Conservation (phyloP, 2,797 vertebrate species). For the Periophthalmus magnuspinnatus region DNA sequence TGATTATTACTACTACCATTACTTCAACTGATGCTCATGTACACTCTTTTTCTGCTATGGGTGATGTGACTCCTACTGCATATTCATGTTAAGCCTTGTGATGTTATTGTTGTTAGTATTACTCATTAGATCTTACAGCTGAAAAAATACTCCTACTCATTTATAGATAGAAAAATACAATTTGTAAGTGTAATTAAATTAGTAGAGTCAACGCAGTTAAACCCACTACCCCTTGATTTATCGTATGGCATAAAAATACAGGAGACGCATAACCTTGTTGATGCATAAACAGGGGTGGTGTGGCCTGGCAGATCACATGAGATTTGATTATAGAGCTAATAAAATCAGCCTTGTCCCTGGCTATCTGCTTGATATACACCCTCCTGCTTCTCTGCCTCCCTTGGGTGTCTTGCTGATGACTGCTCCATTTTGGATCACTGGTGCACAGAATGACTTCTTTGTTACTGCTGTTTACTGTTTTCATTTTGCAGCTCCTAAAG, state of each 20-base stretch:
- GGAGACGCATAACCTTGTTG: conserved; percentile 18
- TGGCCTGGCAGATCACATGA: conserved; percentile 33
- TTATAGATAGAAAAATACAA: neutral
- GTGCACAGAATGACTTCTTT: conserved; percentile 54
- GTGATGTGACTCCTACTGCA: neutral
- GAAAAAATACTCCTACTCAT: neutral
- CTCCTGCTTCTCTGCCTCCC: conserved; percentile 26
- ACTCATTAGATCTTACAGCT: neutral
- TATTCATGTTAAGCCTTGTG: neutral
- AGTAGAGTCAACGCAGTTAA: neutral
- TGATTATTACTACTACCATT: neutral
- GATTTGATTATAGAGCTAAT: conserved; percentile 62
- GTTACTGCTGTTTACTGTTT: conserved; percentile 41
- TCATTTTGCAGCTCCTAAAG: conserved; percentile 37
- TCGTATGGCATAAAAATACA: neutral
- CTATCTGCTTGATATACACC: conserved; percentile 27
- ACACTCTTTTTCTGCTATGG: neutral
- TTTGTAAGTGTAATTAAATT: neutral
- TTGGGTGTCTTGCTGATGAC: conserved; percentile 35
- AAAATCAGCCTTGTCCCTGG: conserved; percentile 45
- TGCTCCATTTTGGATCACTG: conserved; percentile 58
- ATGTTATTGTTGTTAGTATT: neutral
- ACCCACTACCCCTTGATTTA: neutral
- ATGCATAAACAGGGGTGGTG: conserved; percentile 35
- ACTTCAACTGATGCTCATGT: neutral